Evolutionary conservation across 2,888 invertebrate species (phyloP), one percentile per base, ranked within the genome.

Genomic region (Venusia cambrica): DNA sequence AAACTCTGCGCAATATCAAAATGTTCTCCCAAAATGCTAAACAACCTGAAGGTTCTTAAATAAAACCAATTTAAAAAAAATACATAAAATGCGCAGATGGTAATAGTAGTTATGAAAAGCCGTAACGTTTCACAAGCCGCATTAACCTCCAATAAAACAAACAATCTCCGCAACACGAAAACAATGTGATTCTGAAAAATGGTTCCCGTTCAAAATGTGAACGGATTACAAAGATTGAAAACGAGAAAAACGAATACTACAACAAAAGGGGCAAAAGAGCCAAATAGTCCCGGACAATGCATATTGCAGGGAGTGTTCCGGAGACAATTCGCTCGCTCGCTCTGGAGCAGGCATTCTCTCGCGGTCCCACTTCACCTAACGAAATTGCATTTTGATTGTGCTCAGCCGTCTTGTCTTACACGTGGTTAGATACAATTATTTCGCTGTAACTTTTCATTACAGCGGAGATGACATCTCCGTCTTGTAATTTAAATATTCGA

Each of bases 351-450:
- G 44, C 42, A 43, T 47, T 21, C 41, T 38, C 38, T 26, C 40
- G 40, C 42, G 16, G 35, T 42, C 41, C 29, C 43, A 44, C 48
- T 46, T 54, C 48, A 52, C 51, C 54, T 56, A 57, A 66, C 67
- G 46, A 75, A 77, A 80, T 80, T 73, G 74, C 76, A 77, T 73
- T 78, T 69, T 69, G 71, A 76, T 78, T 72, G 73, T 65, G 54
- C 58, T 61, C 64, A 51, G 45, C 56, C 61, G 54, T 56, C 58
- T 63, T 69, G 54, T 56, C 58, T 63, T 69, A 72, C 78, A 73
- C 73, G 69, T 65, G 70, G 73, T 57, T 65, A 65, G 54, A 45
- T 65, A 54, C 74, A 62, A 71, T 77, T 71, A 75, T 73, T 66
- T 64, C 62, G 63, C 66, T 75, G 77, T 76, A 75, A 71, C 71